Evolutionary conservation across 2,113 vertebrate genomes (phyloP).

Genomic region (Oncorhynchus mykiss): DNA sequence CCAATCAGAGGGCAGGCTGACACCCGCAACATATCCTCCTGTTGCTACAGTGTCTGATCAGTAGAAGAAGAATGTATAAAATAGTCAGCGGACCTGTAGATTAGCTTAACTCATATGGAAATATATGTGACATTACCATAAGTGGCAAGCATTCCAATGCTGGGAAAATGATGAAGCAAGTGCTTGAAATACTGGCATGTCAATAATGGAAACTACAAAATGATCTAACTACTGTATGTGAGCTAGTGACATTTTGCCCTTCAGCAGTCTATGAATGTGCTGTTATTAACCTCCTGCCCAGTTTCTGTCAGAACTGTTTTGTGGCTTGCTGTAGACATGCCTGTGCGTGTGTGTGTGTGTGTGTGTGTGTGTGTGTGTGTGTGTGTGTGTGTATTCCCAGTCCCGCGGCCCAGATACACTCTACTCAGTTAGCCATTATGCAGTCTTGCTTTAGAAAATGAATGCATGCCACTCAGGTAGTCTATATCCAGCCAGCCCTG

Average conservation of each 20-base stretch:
- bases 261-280: no score
- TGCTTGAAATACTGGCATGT: no score
- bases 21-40: conserved; percentile 14
- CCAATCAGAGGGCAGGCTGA: conserved; percentile 24
- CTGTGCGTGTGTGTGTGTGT: conserved; percentile 3
- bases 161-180: no score
- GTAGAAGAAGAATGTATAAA: background rate
- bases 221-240: no score
- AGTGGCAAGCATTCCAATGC: no score
- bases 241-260: no score
- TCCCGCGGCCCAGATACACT: background rate
- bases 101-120: no score
- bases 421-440: background rate
- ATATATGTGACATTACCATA: no score
- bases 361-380: conserved; percentile 11
- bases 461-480: conserved; percentile 36
- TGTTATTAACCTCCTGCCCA: no score
- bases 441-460: conserved; percentile 22
- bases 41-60: conserved; percentile 20
- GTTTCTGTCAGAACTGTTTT: conserved; percentile 15
- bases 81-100: no score
- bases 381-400: conserved; percentile 3
- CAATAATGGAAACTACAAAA: no score
- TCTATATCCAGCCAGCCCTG: conserved; percentile 18
- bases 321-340: conserved; percentile 5